These are phyloP conservation scores for Mustela lutreola DNA, from an alignment of 2,113 vertebrate genomes.

Conservation along the genomic window DNA sequence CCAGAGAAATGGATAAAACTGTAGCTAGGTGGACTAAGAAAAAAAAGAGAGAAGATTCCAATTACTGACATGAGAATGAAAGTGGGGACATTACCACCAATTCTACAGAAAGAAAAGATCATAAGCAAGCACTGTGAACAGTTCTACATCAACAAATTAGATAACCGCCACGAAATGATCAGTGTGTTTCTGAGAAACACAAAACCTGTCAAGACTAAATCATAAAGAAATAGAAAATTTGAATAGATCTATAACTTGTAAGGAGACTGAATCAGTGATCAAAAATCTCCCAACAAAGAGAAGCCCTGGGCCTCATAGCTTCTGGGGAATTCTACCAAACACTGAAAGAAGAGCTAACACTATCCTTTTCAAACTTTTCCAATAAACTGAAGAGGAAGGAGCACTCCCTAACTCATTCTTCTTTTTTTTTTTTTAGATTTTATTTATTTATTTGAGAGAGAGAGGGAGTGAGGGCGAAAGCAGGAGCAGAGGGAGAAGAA, in stretches of 20 bases:
- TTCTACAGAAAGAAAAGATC: neutral
- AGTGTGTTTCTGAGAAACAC: neutral
- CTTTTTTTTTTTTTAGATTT: neutral
- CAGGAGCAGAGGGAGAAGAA: too few relatives aligned
- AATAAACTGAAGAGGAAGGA: neutral
- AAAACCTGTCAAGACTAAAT: neutral
- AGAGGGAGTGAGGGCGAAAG: too few relatives aligned
- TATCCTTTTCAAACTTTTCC: neutral
- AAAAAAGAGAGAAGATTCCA: neutral
- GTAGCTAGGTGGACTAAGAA: neutral
- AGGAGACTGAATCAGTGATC: neutral
- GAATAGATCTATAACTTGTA: neutral
- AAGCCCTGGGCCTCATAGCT: neutral
- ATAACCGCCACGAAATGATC: neutral
- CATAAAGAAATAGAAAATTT: neutral
- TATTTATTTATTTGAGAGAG: too few relatives aligned
- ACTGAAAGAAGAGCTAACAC: neutral
- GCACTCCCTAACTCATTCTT: neutral
- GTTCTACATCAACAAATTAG: neutral
- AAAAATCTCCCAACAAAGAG: neutral
- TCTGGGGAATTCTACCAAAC: constrained; percentile 10
- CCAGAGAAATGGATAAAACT: neutral
- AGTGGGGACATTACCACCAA: neutral
- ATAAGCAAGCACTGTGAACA: neutral
- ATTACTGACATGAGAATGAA: neutral